phyloP scores from a whole-genome alignment of 2,113 vertebrate genomes.

The Parus major region DNA sequence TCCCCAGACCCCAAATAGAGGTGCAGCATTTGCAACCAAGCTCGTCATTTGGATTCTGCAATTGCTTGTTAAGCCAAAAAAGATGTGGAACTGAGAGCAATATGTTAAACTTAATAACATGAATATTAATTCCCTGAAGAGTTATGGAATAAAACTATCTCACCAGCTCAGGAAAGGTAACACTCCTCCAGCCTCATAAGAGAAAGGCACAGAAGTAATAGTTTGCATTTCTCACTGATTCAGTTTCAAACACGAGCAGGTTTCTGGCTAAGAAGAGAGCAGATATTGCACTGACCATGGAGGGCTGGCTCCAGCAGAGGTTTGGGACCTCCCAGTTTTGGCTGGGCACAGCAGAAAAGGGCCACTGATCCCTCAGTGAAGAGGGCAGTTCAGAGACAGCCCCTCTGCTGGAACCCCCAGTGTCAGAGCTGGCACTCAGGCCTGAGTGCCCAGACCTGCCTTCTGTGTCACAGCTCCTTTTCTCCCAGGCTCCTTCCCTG shows the following conservation, averaged over 20 bases:
- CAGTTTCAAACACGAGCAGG: not conserved
- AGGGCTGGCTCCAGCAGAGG: not conserved
- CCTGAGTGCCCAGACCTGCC: not conserved
- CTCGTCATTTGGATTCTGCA: conserved; percentile 33
- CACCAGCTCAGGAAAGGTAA: conserved; percentile 12
- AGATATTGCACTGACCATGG: not conserved
- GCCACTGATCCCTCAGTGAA: not conserved
- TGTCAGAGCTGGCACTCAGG: not conserved
- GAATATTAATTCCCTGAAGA: conserved; percentile 51
- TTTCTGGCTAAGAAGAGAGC: not conserved
- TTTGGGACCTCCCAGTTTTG: not conserved
- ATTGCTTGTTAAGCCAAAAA: conserved; percentile 56
- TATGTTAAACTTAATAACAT: conserved; percentile 45
- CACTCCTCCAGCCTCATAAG: not conserved
- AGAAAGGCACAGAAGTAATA: not conserved
- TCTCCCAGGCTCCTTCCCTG: not conserved
- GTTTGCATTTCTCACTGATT: not conserved
- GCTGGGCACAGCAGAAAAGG: not conserved
- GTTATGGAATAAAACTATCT: not conserved
- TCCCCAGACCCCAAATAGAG: conserved; percentile 45
- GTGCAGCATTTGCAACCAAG: conserved; percentile 32
- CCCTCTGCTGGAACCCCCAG: fast-evolving
- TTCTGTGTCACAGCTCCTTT: not conserved
- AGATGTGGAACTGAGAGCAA: not conserved
- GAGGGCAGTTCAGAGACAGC: not conserved